Evolutionary conservation across 2,888 invertebrate genomes (phyloP), one percentile per base, ranked within the genome.

Genomic region (Eilema griseolum): DNA sequence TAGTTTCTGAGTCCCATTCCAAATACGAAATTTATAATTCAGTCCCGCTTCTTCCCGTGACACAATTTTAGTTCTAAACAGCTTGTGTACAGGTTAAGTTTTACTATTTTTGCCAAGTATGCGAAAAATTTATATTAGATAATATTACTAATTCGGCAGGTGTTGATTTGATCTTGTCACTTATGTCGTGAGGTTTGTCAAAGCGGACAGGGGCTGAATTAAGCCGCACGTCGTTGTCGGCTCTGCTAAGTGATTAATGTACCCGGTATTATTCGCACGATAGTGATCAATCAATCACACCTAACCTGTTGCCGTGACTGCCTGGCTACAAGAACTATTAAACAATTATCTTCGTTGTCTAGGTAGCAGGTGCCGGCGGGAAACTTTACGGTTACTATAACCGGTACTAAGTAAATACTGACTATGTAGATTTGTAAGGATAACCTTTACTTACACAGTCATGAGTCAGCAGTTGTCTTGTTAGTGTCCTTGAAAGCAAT

Each of bases 221-320:
- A 69, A 28, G 73, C 67, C 33, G 69, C 72, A 73, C 69, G 71
- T 66, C 67, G 75, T 7, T 76, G 80, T 80, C 72, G 57, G 69
- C 73, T 74, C 68, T 63, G 37, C 59, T 71, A 69, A 70, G 66
- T 90, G 87, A 90, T 88, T 86, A 89, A 90, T 84, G 87, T 82
- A 68, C 79, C 68, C 76, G 75, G 79, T 79, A 82, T 84, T 86
- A 85, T 86, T 86, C 79, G 85, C 85, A 85, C 78, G 78, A 77
- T 80, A 81, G 83, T 82, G 82, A 87, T 86, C 87, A 86, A 83
- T 83, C 84, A 83, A 85, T 86, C 87, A 85, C 82, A 74, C 46
- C 79, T 84, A 75, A 88, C 89, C 85, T 89, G 87, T 88, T 89
- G 87, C 84, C 69, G 59, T 41, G 66, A 61, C 61, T 60, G 52